Evolutionary conservation across 1,140 invertebrate genomes (phyloP), one percentile per base, ranked within the genome.

Genomic region (Cylas formicarius): DNA sequence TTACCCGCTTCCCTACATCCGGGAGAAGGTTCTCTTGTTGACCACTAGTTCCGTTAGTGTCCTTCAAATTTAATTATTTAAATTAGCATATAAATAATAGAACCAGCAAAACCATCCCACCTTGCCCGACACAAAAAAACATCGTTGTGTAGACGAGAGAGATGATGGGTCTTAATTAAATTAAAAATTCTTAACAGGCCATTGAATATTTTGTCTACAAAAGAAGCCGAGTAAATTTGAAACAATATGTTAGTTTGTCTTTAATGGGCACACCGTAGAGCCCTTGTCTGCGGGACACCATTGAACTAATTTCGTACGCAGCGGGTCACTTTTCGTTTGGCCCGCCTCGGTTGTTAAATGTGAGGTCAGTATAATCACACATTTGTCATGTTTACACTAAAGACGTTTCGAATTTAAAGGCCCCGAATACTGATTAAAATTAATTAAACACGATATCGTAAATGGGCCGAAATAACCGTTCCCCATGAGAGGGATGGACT

Each of bases 221-320:
- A 57, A 53, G 48, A 45, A 39, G 31, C 53, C 55, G 55, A 53
- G 40, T 32, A 45, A 46, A 52, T 54, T 55, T 53, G 48, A 58
- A 60, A 60, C 58, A 60, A 58, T 58, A 60, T 58, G 58, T 56
- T 53, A 60, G 55, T 58, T 60, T 56, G 56, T 58, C 40, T 44
- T 56, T 60, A 60, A 60, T 60, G 53, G 55, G 42, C 47, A 32
- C 57, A 23, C 45, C 36, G 53, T n/a, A n/a, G 55, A 53, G 47
- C 32, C 41, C 38, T 11, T 23, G 44, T 24, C 59, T 58, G 57
- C 60, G 39, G 60, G 60, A 49, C 45, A 38, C 54, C 58, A 62
- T 62, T 62, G 57, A 60, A 52, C 57, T 55, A 62, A 62, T 62
- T 62, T 60, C 50, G 60, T 46, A 32, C 52, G 20, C 50, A 40